Evolutionary conservation across 2,888 invertebrate genomes (phyloP), one percentile per base, ranked within the genome.

Genomic region (Dorcus parallelipipedus): DNA sequence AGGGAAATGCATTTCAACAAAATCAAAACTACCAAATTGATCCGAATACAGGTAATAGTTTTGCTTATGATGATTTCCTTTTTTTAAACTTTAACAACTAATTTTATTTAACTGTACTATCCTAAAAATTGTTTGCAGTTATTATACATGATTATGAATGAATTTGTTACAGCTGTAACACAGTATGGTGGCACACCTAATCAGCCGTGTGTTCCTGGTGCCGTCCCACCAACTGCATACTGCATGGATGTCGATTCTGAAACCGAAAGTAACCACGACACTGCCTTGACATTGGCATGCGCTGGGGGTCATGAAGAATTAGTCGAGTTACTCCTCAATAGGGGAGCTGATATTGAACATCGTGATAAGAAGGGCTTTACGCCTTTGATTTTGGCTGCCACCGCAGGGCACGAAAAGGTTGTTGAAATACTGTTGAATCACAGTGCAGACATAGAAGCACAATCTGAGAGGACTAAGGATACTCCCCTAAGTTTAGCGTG

Each of bases 321-420:
- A 17, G 97, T 97, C 8, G 93, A 93, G 76, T 83, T 99, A 71
- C 83, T 99, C 64, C 84, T 99, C 52, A 88, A 88, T 66, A 86
- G 97, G 62, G 95, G 95, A 56, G 96, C 98, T 0, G 92, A 97
- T 77, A 96, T 98, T 76, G 97, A 99, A 79, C 98, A 99, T 78
- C 86, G 97, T 38, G 98, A 99, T 79, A 99, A 98, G 79, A 99
- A 98, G 80, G 97, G 98, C 33, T 98, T 98, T 78, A 97, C 98
- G 0, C 97, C 99, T 0, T 83, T 99, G 43, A 98, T 98, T 72
- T 83, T 98, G 67, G 97, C 97, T 48, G 97, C 98, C 26, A 97
- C 98, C 9, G 97, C 97, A 17, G 98, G 98, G 0, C 94, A 95
- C 76, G 89, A 91, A 59, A 89, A 90, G 75, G 86, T 95, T 23